These are phyloP conservation scores for Pantherophis guttatus DNA, from an alignment of 2,113 vertebrate genomes.

Conservation along the genomic window DNA sequence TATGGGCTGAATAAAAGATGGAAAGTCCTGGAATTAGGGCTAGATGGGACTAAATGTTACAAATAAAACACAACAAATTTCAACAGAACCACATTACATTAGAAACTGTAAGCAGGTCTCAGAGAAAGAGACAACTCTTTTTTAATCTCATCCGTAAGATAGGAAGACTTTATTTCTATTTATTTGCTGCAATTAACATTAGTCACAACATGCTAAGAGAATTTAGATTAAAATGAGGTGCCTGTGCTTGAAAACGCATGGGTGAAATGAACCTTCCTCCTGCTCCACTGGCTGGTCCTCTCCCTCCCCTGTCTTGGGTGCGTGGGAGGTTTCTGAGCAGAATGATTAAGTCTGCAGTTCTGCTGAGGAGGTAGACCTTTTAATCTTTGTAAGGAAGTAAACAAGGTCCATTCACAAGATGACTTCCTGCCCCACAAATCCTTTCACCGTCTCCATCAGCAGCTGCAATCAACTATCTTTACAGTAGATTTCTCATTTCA, in stretches of 20 bases:
- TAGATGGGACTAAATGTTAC: background rate
- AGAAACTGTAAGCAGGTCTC: background rate
- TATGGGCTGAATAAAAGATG: background rate
- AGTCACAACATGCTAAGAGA: background rate
- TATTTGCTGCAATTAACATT: background rate
- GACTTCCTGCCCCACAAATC: background rate
- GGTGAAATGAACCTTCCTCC: background rate
- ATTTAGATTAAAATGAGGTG: background rate
- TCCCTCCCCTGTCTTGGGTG: background rate
- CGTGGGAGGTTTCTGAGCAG: conserved; percentile 19
- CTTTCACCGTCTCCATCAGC: background rate
- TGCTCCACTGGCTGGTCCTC: background rate
- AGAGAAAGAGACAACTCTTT: background rate
- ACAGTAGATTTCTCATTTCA: background rate
- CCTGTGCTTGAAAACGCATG: background rate
- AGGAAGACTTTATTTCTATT: background rate
- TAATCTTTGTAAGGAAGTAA: background rate
- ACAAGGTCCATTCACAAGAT: background rate
- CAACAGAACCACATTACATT: background rate
- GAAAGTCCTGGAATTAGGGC: background rate
- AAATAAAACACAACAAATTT: background rate
- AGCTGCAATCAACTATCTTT: background rate
- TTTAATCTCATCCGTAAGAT: background rate
- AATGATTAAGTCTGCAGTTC: conserved; percentile 16
- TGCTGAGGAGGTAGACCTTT: background rate